These are phyloP conservation scores for Parazoanthus darwini DNA, from an alignment of 92 coral and sea anemone species.

Conservation along the genomic window DNA sequence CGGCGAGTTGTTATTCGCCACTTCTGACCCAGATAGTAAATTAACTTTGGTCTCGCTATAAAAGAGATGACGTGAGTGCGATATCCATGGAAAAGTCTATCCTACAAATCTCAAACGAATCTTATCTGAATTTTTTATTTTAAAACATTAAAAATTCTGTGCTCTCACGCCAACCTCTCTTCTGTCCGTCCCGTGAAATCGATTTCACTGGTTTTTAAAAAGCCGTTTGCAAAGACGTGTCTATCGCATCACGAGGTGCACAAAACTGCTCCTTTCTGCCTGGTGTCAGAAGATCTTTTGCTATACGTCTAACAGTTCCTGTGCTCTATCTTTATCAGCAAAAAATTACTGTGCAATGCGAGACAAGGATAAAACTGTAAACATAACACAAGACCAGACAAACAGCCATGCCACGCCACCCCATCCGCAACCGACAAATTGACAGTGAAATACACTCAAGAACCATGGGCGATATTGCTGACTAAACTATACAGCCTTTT, in stretches of 20 bases:
- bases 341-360: not conserved
- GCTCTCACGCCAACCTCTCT: not conserved
- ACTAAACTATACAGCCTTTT: not conserved
- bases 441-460: not conserved
- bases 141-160: not conserved
- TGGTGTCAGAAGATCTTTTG: not conserved
- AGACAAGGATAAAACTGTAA: not conserved
- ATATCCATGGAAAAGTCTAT: not conserved
- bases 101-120: not conserved
- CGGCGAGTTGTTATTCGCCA: constrained; percentile 24
- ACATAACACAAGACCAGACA: not conserved
- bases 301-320: not conserved
- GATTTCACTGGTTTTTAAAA: not conserved
- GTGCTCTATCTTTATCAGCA: not conserved
- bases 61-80: constrained; percentile 16
- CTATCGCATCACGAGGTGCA: not conserved
- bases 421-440: not conserved
- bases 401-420: not conserved
- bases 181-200: not conserved
- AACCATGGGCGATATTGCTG: not conserved
- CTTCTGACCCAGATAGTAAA: constrained; percentile 42
- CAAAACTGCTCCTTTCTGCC: not conserved
- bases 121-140: not conserved
- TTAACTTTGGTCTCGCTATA: constrained; percentile 4
- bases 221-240: not conserved